These are phyloP conservation scores for Plebejus anna DNA, from an alignment of 2,888 invertebrate species.

Conservation along the genomic window DNA sequence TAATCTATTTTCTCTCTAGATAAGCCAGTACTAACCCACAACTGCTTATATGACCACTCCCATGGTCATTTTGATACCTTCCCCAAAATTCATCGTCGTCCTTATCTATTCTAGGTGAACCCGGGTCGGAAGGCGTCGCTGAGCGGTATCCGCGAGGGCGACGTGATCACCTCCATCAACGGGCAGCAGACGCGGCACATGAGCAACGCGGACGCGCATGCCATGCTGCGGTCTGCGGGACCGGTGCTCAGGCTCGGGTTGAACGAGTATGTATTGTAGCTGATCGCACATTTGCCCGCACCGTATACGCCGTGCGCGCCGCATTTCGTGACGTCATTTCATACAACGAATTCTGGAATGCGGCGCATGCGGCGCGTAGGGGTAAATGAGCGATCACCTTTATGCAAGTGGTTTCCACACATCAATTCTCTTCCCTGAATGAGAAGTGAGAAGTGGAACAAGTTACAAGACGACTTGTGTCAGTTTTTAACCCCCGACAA, in stretches of 20 bases:
- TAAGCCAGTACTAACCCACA: not conserved
- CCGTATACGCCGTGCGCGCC: no score
- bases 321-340: no score
- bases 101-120: constrained; percentile 84
- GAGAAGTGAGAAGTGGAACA: no score
- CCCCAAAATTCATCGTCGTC: not conserved
- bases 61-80: not conserved
- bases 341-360: no score
- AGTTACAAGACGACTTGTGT: no score
- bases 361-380: no score
- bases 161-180: constrained; percentile 89
- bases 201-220: constrained; percentile 86
- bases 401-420: no score
- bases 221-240: constrained; percentile 85
- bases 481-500: no score
- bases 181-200: constrained; percentile 83
- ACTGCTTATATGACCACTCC: not conserved
- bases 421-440: no score
- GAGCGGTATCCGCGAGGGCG: constrained; percentile 89
- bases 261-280: constrained; percentile 82
- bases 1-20: not conserved
- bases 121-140: constrained; percentile 91
- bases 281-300: no score
- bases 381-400: no score
- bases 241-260: constrained; percentile 83